Conservation (phyloP, 2,797 vertebrate species). For the Poeciliopsis presidionis region DNA sequence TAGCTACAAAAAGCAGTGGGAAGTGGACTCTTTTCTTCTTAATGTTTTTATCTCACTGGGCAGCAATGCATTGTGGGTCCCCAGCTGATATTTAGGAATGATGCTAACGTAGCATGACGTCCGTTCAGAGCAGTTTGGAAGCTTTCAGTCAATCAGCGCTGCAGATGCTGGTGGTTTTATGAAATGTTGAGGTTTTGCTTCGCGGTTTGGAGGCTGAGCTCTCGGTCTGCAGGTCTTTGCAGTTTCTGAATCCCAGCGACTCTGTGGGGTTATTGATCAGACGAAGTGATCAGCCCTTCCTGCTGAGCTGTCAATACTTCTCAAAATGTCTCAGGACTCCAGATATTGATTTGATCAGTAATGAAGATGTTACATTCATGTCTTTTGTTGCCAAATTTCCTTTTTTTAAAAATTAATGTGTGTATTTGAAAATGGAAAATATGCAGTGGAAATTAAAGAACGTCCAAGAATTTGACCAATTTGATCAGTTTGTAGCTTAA, state of each 20-base stretch:
- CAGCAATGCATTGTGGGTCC: neutral
- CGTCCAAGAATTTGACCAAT: no score
- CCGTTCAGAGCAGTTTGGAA: constrained; percentile 9
- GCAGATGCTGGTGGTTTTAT: constrained; percentile 14
- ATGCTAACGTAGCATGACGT: constrained; percentile 18
- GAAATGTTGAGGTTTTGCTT: neutral
- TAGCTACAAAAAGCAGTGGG: neutral
- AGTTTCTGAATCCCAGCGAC: constrained; percentile 43
- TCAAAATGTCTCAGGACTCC: constrained; percentile 38
- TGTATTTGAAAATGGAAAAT: constrained; percentile 26
- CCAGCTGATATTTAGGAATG: neutral
- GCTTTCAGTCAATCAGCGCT: constrained; percentile 6
- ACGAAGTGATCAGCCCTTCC: constrained; percentile 49
- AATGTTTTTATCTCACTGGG: constrained; percentile 10
- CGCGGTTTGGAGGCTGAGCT: constrained; percentile 33
- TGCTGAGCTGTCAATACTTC: constrained; percentile 58
- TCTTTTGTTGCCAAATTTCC: constrained; percentile 27
- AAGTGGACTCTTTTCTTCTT: neutral
- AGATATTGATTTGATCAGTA: constrained; percentile 44
- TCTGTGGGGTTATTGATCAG: constrained; percentile 53
- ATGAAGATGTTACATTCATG: constrained; percentile 65
- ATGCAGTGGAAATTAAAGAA: constrained; percentile 33
- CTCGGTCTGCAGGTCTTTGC: constrained; percentile 48
- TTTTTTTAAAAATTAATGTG: constrained; percentile 13
- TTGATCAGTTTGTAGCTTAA: neutral